A percentile compares a stretch with the other conserved stretches of the same genome.
These are phyloP conservation scores for Acleris literana DNA, from an alignment of 2,888 invertebrate genomes.

Conservation along the genomic window DNA sequence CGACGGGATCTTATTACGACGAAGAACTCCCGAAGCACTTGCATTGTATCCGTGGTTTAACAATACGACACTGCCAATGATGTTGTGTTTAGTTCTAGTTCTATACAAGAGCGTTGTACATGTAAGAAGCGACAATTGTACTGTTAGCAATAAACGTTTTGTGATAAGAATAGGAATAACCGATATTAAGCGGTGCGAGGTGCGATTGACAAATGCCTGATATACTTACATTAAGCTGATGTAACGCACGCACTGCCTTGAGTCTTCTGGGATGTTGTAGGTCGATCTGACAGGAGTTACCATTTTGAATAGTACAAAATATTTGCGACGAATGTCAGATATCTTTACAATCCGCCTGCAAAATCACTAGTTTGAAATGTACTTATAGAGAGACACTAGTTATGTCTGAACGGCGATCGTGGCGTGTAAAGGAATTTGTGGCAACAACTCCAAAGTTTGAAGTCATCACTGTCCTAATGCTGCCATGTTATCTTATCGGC, in stretches of 20 bases:
- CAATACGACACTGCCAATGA: constrained; percentile 63
- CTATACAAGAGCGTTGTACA: constrained; percentile 17
- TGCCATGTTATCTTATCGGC: no score
- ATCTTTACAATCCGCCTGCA: no score
- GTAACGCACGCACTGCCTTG: constrained; percentile 12
- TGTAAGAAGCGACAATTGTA: constrained; percentile 54
- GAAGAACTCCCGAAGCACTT: constrained; percentile 4
- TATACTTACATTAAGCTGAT: constrained; percentile 7
- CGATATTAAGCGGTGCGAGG: constrained; percentile 50
- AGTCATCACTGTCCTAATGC: no score
- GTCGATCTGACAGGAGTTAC: no score
- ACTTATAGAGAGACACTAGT: no score
- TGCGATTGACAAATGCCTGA: constrained; percentile 32
- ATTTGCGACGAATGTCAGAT: no score
- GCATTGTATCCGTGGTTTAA: constrained; percentile 17
- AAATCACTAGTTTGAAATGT: no score
- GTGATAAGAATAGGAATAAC: constrained; percentile 68
- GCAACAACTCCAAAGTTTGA: no score
- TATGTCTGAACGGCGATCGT: no score
- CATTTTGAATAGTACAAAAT: no score
- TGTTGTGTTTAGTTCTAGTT: constrained; percentile 55
- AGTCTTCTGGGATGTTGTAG: neutral
- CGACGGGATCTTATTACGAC: neutral
- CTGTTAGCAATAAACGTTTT: constrained; percentile 75
- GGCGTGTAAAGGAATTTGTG: no score